Conservation (phyloP, 2,113 vertebrate species). For the Cyprinodon variegatus region DNA sequence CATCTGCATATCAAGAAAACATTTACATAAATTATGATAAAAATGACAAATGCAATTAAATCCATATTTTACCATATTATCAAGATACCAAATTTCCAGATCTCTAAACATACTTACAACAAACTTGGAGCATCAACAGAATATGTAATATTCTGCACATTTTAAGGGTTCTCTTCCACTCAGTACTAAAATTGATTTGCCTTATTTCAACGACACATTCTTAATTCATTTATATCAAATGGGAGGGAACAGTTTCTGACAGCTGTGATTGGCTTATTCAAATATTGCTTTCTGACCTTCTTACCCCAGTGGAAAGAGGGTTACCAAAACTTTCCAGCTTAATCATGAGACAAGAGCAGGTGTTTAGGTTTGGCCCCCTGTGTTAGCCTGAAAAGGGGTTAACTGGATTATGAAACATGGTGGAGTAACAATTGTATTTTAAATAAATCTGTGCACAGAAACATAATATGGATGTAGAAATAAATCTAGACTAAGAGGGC, state of each 20-base stretch:
- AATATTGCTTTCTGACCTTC: not conserved
- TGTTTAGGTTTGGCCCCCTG: not conserved
- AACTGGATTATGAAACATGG: not conserved
- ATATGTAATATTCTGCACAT: conserved; percentile 16
- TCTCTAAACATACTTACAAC: conserved; percentile 23
- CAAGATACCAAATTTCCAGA: not conserved
- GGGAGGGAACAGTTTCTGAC: conserved; percentile 21
- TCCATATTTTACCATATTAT: too few species aligned
- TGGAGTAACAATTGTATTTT: not conserved
- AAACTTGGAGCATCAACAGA: conserved; percentile 6
- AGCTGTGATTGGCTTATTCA: conserved; percentile 31
- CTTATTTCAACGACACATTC: rapidly evolving
- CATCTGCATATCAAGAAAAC: conserved; percentile 19
- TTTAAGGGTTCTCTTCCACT: not conserved
- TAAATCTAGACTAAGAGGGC: not conserved
- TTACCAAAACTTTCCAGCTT: conserved; percentile 11
- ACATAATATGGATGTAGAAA: not conserved
- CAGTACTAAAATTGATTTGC: not conserved
- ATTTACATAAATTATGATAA: not conserved
- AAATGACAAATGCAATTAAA: not conserved
- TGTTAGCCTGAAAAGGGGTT: not conserved
- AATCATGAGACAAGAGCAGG: conserved; percentile 1
- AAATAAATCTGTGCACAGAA: not conserved
- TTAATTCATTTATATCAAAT: conserved; percentile 11
- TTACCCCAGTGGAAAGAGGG: conserved; percentile 29